Base-by-base conservation (phyloP, 2,113 vertebrate genomes). In the rat (Rattus norvegicus) region DNA sequence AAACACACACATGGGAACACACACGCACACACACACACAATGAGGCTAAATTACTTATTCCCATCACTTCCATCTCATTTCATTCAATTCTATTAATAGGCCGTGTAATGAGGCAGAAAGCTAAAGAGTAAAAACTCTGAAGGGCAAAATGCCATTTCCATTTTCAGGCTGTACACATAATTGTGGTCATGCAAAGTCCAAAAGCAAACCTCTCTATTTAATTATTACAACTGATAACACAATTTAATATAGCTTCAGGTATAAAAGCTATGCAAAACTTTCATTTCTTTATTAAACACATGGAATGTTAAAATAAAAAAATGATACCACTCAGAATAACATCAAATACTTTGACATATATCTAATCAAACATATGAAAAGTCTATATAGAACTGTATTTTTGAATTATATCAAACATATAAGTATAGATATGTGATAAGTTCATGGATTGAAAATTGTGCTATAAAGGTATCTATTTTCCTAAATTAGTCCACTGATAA, bases 151-250 rank as follows among this genome's bases (percentile, higher is more conserved):
- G 33, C 16, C 9, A 83, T n/a, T 72, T 49, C 43, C 61, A 76
- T 77, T 67, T 84, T 83, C 61, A 73, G 43, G 75, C 54, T 54
- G 43, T 61, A 88, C 47, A 54, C 30, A 88, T 70, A 20, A 84
- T 65, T 95, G 69, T 84, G 39, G 63, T 63, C 69, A 88, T 67
- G 24, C 61, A 70, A 90, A 54, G 30, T 19, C 80, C 24, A 56
- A 81, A 56, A 88, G 10, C 95, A 69, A 84, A 65, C 30, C 73
- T 81, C 85, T 65, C 79, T 39, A 93, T 54, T 95, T 94, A 90
- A 59, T 90, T 63, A 92, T 86, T 92, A 84, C 39, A 61, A 96
- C 39, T 59, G 19, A 56, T 76, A 90, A 26, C 49, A 92, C 3
- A 92, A 61, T 43, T 86, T 56, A 91, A 17, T 61, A 10, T 70